These are phyloP conservation scores for Semnornis frantzii DNA, from an alignment of 2,113 vertebrate species.

Conservation along the genomic window DNA sequence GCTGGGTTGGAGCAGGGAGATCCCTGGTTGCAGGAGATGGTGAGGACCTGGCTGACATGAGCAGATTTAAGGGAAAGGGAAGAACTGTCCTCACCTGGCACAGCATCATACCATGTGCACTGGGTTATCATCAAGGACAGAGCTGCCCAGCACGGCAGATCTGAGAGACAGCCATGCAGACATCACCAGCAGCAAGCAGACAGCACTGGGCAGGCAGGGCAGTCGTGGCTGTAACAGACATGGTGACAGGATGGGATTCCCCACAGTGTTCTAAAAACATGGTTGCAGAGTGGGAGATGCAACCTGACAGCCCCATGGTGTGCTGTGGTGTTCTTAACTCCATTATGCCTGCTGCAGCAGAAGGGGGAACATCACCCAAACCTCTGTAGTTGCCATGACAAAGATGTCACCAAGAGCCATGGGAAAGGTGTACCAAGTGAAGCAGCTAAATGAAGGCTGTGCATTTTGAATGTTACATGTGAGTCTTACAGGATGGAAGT, in stretches of 20 bases:
- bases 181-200: background rate
- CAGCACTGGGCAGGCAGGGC: background rate
- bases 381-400: background rate
- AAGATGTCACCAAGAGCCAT: background rate
- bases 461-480: background rate
- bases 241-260: background rate
- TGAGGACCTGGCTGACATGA: background rate
- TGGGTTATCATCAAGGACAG: background rate
- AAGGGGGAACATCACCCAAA: background rate
- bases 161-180: background rate
- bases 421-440: background rate
- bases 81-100: background rate
- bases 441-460: slow-evolving; percentile 19
- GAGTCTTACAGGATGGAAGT: background rate
- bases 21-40: background rate
- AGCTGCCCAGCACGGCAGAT: background rate
- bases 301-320: background rate
- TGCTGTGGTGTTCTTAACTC: background rate
- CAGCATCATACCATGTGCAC: background rate
- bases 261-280: background rate
- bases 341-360: background rate
- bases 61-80: background rate
- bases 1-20: background rate
- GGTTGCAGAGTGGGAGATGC: background rate
- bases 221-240: background rate